Evolutionary conservation across 2,113 vertebrate species (phyloP), one percentile per base, ranked within the genome.

Genomic region (Lonchura striata): DNA sequence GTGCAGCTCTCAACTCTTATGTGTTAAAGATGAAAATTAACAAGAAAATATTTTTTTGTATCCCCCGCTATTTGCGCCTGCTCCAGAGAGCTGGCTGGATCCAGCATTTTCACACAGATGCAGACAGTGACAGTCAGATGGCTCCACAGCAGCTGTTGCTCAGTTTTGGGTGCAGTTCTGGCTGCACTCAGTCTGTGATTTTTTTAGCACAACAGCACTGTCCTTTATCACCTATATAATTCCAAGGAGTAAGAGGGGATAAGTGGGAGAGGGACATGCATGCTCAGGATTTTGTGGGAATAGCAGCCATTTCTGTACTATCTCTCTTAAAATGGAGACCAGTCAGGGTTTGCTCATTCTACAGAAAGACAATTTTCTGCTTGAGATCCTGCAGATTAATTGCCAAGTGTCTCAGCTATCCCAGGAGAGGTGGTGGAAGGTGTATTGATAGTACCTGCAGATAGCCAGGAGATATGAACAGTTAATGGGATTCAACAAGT

Each of bases 321-420:
- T 78, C 69, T 84, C n/a, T 86, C 84, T 86, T 93, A 96, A 96
- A 94, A 96, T 82, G 69, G 83, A 93, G 71, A 78, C 92, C 41
- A 75, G 74, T 60, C 68, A 75, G 83, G 37, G 46, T 84, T 84
- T 90, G 12, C 72, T 94, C 41, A 0, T 92, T 78, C 92, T 93
- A 93, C 46, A 88, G 86, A 81, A 75, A 94, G 70, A 92, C 83
- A 94, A 94, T 97, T 95, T 96, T 96, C 94, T 97, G 95, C 93
- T 94, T 96, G 88, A 97, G 81, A 96, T 94, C 88, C 95, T 83
- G 89, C 91, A 96, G 92, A 95, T 97, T 95, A 97, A 96, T 96
- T 94, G 95, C 91, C 86, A 90, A 92, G 88, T 95, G 82, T 96
- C 92, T 93, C 92, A 88, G 86, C 86, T 92, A 39, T 94, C 95